These are phyloP conservation scores for Lasioglossum villosulum DNA, from an alignment of 2,888 invertebrate species.

Conservation along the genomic window DNA sequence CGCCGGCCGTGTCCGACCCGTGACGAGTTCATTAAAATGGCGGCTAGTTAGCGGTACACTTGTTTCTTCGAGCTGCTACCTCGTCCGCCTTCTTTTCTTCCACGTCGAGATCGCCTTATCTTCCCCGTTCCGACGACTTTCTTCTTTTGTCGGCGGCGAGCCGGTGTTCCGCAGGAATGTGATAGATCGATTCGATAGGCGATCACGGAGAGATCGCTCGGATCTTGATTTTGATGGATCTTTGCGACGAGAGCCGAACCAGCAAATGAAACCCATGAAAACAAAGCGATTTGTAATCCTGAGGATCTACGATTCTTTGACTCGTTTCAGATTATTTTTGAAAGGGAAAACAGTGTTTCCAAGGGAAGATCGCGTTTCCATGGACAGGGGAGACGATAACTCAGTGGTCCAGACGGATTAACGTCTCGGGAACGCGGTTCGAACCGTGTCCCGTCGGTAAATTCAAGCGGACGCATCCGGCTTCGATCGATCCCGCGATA, in stretches of 20 bases:
- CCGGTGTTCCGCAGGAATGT: conserved; percentile 4
- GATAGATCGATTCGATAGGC: not conserved
- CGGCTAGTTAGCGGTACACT: conserved; percentile 15
- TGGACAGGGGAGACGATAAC: not conserved
- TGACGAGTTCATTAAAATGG: conserved; percentile 70
- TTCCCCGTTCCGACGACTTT: not conserved
- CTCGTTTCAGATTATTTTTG: not conserved
- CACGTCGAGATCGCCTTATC: not conserved
- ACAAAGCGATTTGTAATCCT: not conserved
- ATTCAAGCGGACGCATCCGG: conserved; percentile 38
- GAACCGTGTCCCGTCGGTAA: conserved; percentile 35
- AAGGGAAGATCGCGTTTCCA: not conserved
- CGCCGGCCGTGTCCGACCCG: conserved; percentile 26
- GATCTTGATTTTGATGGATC: not conserved
- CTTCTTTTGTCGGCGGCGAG: not conserved
- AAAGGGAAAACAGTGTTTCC: not conserved
- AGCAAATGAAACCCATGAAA: not conserved
- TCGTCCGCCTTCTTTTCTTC: not conserved
- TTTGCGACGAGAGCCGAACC: not conserved
- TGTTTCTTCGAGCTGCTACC: not conserved
- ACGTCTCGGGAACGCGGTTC: not conserved
- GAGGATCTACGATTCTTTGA: not conserved
- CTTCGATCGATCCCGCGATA: conserved; percentile 45
- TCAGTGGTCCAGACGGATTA: not conserved
- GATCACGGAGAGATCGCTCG: not conserved